Base-by-base conservation (phyloP, 2,797 vertebrate genomes). In the Pelobates cultripes region DNA sequence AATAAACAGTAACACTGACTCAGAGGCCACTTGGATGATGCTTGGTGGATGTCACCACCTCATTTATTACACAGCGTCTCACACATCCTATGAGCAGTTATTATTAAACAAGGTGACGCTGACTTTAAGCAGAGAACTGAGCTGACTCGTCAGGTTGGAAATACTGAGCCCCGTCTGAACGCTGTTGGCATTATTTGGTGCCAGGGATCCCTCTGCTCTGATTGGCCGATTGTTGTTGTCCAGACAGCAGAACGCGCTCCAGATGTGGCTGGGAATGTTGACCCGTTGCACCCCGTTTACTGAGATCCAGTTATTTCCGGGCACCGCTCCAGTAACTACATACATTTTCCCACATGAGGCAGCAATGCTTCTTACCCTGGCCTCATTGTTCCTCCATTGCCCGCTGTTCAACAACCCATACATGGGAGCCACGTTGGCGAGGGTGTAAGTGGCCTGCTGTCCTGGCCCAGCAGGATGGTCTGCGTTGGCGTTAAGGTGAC, bases 181-280 rank as follows among this genome's bases (percentile, higher is more conserved):
- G 0, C 43, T 15, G 81, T 83, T 83, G 71, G 76, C 81, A 13
- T 83, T 70, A 67, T 83, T 83, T 10, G 71, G 43, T 0, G 81
- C 76, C 15, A 83, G 41, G 43, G 81, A 28, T 10, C 76, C 81
- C 41, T 83, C 81, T 5, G 81, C 81, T 70, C 71, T 83, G 1
- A 75, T 64, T 15, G 81, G 81, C 15, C 41, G 64, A 43, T 73
- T 78, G 71, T 79, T 83, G 81, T 79, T 83, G 57, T 83, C 55
- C n/a, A 83, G 64, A n/a, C 81, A 83, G 76, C 81, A 83, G 66
- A 70, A 83, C 12, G 76, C 77, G n/a, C 81, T 83, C 81, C 81
- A 83, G 15, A 83, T 13, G 5, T 83, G 57, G 45, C 81, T 83
- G 55, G 81, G 81, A 12, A 83, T 79, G 42, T 83, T 83, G 10